Base-by-base conservation (phyloP, 2,888 invertebrate genomes). In the Lymantria dispar region DNA sequence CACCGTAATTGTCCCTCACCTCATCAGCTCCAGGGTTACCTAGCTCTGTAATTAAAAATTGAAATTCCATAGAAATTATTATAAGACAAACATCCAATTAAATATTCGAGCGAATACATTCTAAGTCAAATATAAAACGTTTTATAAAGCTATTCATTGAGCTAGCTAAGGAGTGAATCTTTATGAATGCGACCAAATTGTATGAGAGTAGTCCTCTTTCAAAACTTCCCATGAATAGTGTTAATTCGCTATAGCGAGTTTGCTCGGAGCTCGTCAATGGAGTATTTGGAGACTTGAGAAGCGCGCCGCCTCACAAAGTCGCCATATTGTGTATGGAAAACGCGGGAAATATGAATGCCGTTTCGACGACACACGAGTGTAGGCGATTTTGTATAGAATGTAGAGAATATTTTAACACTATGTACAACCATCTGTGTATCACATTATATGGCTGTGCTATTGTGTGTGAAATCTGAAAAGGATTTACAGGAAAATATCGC, bases 131-230 rank as follows among this genome's bases (percentile, higher is more conserved):
- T 79, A 84, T 76, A 83, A 80, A 83, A 78, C 80, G 80, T 79
- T 83, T 83, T 83, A 88, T 86, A 86, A 85, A 85, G 80, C 86
- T 76, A 86, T 89, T 89, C 88, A 88, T 76, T 76, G 76, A 70
- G 77, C 80, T 68, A 75, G 83, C 83, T 87, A 85, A 90, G 90
- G 84, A 88, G 87, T 83, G 87, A 86, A 87, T 90, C 87, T 91
- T 88, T 90, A 84, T 90, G 90, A 91, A 90, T 91, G 86, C 90
- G 83, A 87, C 89, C 87, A 91, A 90, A 91, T 91, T 91, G 90
- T 91, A 90, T 89, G 89, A 87, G 87, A 87, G 87, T 84, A 87
- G 88, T 89, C 87, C 86, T 89, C 89, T 90, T 91, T 89, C 82
- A 90, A 87, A 87, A 88, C 80, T 90, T 87, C 83, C 82, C 76